Evolutionary conservation across 2,113 vertebrate genomes (phyloP), one percentile per base, ranked within the genome.

Genomic region (Heterocephalus glaber): DNA sequence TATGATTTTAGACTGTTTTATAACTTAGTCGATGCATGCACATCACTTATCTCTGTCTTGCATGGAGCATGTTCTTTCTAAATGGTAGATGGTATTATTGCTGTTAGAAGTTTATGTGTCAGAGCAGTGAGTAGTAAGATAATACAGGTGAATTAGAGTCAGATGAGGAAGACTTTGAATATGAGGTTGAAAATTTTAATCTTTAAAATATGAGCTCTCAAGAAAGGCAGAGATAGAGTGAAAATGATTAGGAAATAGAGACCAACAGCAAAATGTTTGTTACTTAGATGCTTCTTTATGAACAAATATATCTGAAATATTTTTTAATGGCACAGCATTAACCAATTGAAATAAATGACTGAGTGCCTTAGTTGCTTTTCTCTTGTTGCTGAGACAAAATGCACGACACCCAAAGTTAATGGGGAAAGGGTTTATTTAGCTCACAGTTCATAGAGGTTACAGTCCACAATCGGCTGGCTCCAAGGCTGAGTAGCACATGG

Each of bases 281-380:
- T 81, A n/a, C 26, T 90, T 47, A 52, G 13, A 61, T 66, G 56
- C 4, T 33, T 65, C 79, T 61, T 74, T n/a, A 14, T 74, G 58
- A 58, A 20, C 56, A 52, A 35, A 16, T 44, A 52, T 38, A 76
- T 38, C 22, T 47, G 66, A 92, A 61, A 70, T 72, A 41, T 47
- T 93, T 63, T 35, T 16, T 82, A 82, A 54, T 93, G 80, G 30
- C 30, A 60, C 24, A 83, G 79, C 54, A 49, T 16, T 12, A 3
- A 89, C 54, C 89, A 86, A 80, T 65, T 58, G 81, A 96, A 82
- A 20, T 44, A 92, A 80, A 54, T 47, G n/a, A 44, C 33, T 26
- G 33, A 88, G 86, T 58, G 56, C 17, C 17, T 58, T 5, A 58
- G 47, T 49, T 49, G 47, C 17, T 58, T 58, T 56, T 58, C 56